Evolutionary conservation across 2,888 invertebrate genomes (phyloP).

Genomic region (Pandemis corylana): DNA sequence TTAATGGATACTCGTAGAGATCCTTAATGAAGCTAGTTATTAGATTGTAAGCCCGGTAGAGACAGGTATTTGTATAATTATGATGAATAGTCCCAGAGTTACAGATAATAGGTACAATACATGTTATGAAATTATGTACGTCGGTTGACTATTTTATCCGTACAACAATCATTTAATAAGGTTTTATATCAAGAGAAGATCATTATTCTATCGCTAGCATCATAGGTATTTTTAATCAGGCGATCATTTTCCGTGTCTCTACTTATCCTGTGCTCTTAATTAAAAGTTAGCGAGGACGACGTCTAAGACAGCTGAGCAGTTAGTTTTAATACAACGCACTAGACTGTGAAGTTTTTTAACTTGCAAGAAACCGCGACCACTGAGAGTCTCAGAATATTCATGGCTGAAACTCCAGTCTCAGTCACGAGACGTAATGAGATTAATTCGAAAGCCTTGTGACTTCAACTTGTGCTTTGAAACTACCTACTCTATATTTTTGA

Average conservation of each 20-base stretch:
- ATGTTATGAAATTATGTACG: too few species aligned
- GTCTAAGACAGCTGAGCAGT: conserved; percentile 7
- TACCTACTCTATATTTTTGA: conserved; percentile 2
- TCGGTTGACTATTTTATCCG: too few species aligned
- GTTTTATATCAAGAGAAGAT: too few species aligned
- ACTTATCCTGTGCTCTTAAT: background rate
- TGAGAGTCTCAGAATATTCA: conserved; percentile 34
- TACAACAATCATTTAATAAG: too few species aligned
- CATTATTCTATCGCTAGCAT: background rate
- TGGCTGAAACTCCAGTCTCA: conserved; percentile 26
- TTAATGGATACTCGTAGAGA: too few species aligned
- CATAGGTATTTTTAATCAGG: background rate
- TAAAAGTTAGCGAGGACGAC: background rate
- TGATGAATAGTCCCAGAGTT: too few species aligned
- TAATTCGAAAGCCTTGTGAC: conserved; percentile 26
- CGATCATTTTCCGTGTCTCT: background rate
- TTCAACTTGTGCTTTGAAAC: conserved; percentile 34
- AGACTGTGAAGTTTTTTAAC: conserved; percentile 36
- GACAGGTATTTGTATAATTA: too few species aligned
- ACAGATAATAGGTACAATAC: too few species aligned
- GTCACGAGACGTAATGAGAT: conserved; percentile 34
- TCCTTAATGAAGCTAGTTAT: too few species aligned
- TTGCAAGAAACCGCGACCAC: conserved; percentile 31
- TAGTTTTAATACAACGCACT: conserved; percentile 30
- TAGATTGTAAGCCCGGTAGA: too few species aligned